Percentiles rank a stretch among this genome's conserved stretches.
Conservation (phyloP, 2,113 vertebrate genomes). For the Erythrocercus mccallii region DNA sequence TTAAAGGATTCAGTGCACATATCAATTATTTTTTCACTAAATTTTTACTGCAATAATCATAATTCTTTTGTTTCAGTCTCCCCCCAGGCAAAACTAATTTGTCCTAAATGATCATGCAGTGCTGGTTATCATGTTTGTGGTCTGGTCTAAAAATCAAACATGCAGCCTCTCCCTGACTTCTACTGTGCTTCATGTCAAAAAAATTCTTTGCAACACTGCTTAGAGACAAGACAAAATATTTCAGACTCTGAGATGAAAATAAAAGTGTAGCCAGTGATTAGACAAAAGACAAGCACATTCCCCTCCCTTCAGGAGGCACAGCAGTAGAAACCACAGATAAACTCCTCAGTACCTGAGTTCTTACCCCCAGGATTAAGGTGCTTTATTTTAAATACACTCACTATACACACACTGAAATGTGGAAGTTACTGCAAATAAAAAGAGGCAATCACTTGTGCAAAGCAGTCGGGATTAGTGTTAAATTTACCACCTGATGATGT, state of each 20-base stretch:
- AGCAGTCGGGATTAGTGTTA: background rate
- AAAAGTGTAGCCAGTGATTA: background rate
- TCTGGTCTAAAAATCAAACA: background rate
- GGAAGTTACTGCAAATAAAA: background rate
- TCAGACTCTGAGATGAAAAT: background rate
- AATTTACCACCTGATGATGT: background rate
- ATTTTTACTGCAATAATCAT: background rate
- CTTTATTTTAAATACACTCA: background rate
- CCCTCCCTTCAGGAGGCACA: background rate
- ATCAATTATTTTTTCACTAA: background rate
- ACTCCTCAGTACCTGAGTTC: background rate
- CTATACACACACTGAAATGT: background rate
- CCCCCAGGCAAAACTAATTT: background rate
- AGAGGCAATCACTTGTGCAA: background rate
- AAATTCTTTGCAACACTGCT: background rate
- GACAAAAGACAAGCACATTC: background rate
- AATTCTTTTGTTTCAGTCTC: background rate
- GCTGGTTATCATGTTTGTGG: background rate
- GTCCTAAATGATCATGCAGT: accelerated
- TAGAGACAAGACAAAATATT: background rate
- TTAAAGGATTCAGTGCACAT: background rate
- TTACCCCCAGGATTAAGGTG: background rate
- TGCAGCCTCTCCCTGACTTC: background rate
- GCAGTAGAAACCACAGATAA: background rate
- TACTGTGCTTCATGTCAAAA: background rate